Evolutionary conservation across 1,140 invertebrate species (phyloP).

Genomic region (Neodiprion pinetum): DNA sequence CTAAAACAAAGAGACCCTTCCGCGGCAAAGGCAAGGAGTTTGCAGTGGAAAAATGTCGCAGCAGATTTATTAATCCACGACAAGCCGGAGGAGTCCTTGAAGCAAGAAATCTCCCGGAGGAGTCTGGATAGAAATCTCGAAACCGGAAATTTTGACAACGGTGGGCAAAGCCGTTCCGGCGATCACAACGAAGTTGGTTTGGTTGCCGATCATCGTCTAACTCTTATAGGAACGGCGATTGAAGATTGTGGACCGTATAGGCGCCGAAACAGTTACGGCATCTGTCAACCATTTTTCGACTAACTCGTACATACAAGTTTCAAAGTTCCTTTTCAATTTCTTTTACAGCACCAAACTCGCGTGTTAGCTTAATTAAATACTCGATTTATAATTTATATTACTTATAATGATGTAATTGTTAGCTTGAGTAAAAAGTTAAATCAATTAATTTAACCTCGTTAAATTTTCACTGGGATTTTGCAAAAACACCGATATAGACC

Average conservation of each 20-base stretch:
- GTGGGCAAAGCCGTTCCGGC: background rate
- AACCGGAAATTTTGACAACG: conserved; percentile 17
- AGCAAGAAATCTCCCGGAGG: conserved; percentile 31
- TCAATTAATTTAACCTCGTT: no score
- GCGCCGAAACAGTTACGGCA: conserved; percentile 42
- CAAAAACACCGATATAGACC: no score
- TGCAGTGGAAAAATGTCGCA: background rate
- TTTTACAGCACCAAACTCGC: no score
- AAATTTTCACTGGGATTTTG: no score
- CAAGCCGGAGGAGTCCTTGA: conserved; percentile 22
- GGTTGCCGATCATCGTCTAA: conserved; percentile 33
- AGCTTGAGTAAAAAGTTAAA: no score
- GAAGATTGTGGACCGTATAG: conserved; percentile 57
- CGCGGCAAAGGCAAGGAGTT: background rate
- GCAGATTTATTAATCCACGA: background rate
- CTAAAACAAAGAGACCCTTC: background rate
- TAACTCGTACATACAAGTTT: background rate
- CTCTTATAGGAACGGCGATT: conserved; percentile 47
- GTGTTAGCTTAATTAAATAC: no score
- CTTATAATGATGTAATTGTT: no score
- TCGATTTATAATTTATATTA: no score
- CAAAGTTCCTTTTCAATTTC: no score
- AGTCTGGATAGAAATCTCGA: background rate
- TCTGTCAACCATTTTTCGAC: conserved; percentile 33
- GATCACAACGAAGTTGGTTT: conserved; percentile 27